Evolutionary conservation across 2,113 vertebrate genomes (phyloP).

Genomic region (Speoplatyrhinus poulsoni): DNA sequence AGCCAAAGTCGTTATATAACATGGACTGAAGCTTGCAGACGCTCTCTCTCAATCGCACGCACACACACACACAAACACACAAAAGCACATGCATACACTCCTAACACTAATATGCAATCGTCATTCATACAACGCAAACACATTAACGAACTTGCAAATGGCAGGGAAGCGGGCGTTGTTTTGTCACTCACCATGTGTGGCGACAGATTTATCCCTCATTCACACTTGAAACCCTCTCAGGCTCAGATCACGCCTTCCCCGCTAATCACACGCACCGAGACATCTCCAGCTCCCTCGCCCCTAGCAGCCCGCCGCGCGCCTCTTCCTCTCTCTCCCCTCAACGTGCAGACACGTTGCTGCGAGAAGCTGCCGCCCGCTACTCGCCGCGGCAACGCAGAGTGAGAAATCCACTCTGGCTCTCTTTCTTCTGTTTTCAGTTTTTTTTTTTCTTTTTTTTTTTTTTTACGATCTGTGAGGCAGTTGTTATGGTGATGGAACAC

Average conservation of each 20-base stretch:
- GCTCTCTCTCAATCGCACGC: background rate
- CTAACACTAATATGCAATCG: too few species aligned
- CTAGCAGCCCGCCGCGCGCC: constrained; percentile 24
- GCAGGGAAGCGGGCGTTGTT: constrained; percentile 11
- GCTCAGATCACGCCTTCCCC: constrained; percentile 35
- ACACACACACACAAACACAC: constrained; percentile 10
- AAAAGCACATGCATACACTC: background rate
- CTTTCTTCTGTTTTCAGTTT: constrained; percentile 7
- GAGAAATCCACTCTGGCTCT: constrained; percentile 65
- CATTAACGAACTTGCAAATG: background rate
- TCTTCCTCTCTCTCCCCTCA: constrained; percentile 6
- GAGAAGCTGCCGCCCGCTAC: constrained; percentile 39
- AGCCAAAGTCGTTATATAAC: constrained; percentile 52
- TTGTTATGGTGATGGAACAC: constrained; percentile 83
- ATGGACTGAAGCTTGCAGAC: constrained; percentile 38
- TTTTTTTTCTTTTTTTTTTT: constrained; percentile 34
- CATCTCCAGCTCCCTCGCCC: constrained; percentile 40
- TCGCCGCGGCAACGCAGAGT: constrained; percentile 58
- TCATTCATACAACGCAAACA: background rate
- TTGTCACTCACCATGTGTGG: constrained; percentile 67
- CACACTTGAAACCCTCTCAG: constrained; percentile 38
- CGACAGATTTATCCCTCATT: constrained; percentile 40
- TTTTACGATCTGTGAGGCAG: constrained; percentile 57
- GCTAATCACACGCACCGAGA: constrained; percentile 19
- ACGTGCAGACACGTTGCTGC: constrained; percentile 31